Base-by-base conservation (phyloP, 2,888 invertebrate species). In the Lithosia quadra region DNA sequence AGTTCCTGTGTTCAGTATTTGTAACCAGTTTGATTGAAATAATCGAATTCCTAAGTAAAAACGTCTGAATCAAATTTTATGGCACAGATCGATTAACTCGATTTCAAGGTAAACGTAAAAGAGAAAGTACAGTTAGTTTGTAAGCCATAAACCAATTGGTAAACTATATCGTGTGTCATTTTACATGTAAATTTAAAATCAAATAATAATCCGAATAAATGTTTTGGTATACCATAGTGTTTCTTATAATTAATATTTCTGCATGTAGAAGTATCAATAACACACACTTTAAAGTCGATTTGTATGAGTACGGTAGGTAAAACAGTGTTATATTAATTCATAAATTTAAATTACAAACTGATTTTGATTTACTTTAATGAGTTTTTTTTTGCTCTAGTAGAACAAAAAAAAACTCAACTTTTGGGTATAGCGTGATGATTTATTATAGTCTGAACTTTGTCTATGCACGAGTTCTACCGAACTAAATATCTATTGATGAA, bases 271-370 rank as follows among this genome's bases (percentile, higher is more conserved):
- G 28, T 49, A 28, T n/a, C 5, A 33, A n/a, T 53, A 33, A 13
- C 5, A 24, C 9, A 60, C 22, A 18, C 15, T 39, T 39, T 53
- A 24, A 28, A 53, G 21, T 3, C 3, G 13, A 18, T 21, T 9
- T 10, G 1, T 62, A 62, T 62, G 28, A 49, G 28, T 62, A 62
- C 62, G 62, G 62, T 62, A n/a, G 8, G 62, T 62, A n/a, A 28
- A 34, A n/a, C 2, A 28, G 18, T 5, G 15, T 11, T 15, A 39
- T 5, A 43, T 11, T 36, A 11, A 36, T 11, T 28, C 5, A 28
- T 28, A 2, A n/a, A 5, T 28, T 28, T 28, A 28, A 28, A 28
- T 28, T 28, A 28, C 28, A 4, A 28, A 5, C 28, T 28, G 28
- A 28, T 28, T 5, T 28, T 28, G 5, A 28, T 28, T 28, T n/a